Evolutionary conservation across 1,140 invertebrate species (phyloP).

Genomic region (Danaus plexippus): DNA sequence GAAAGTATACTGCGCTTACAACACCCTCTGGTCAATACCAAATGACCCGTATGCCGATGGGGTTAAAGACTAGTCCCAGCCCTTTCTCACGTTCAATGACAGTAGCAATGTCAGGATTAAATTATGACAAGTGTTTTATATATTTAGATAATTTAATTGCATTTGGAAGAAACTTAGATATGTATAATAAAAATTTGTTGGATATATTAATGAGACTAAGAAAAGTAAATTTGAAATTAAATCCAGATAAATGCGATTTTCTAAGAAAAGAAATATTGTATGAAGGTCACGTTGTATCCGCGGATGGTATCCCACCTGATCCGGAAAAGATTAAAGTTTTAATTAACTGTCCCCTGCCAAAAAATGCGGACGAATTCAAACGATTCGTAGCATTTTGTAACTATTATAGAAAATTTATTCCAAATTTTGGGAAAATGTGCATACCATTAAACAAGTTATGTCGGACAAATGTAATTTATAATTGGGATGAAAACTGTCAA

Average conservation of each 20-base stretch:
- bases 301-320: constrained; percentile 2
- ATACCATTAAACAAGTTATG: constrained; percentile 3
- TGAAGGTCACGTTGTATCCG: constrained; percentile 2
- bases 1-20: constrained; percentile 22
- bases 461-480: constrained; percentile 4
- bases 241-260: constrained; percentile 12
- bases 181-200: constrained; percentile 16
- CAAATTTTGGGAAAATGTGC: constrained; percentile 6
- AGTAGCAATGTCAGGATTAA: constrained; percentile 11
- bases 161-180: constrained; percentile 10
- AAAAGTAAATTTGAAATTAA: constrained; percentile 18
- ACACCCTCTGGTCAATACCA: constrained; percentile 16
- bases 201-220: constrained; percentile 10
- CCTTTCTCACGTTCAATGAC: constrained; percentile 18
- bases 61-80: constrained; percentile 17
- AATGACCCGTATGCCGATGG: constrained; percentile 20
- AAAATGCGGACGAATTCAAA: constrained; percentile 1
- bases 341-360: constrained; percentile 1
- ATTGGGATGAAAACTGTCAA: constrained; percentile 4
- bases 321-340: constrained; percentile 3
- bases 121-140: constrained; percentile 16
- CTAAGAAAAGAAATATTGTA: constrained; percentile 6
- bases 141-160: constrained; percentile 13
- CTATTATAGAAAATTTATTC: constrained; percentile 12
- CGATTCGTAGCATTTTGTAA: constrained; percentile 6